Percentiles rank a stretch among this genome's conserved stretches.
Conservation (phyloP, 2,797 vertebrate genomes). For the Sardinella longiceps region DNA sequence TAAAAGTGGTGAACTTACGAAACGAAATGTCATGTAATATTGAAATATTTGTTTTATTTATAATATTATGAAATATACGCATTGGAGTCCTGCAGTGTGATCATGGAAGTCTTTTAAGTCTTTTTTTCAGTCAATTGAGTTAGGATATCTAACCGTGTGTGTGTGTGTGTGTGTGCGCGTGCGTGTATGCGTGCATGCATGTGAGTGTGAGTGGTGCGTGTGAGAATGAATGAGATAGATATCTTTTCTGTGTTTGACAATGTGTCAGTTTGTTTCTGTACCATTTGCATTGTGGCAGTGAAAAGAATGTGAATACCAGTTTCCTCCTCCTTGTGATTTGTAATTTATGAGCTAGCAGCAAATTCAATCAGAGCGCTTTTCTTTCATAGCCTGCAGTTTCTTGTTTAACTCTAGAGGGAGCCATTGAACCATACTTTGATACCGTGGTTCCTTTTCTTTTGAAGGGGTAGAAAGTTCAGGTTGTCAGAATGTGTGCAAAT, state of each 20-base stretch:
- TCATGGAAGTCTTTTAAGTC: too few species aligned
- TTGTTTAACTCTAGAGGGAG: neutral
- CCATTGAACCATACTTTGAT: neutral
- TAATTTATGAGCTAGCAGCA: neutral
- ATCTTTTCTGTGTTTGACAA: neutral
- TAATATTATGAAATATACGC: neutral
- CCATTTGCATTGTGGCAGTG: neutral
- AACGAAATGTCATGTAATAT: neutral
- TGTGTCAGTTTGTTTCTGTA: neutral
- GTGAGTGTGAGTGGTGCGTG: neutral
- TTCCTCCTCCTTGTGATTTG: neutral
- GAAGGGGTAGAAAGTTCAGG: too few species aligned
- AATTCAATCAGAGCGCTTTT: neutral
- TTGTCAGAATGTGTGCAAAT: too few species aligned
- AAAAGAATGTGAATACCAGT: neutral
- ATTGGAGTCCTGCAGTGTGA: too few species aligned
- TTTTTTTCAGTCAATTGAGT: too few species aligned
- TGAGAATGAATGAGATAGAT: neutral
- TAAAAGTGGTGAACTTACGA: neutral
- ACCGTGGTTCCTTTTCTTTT: too few species aligned
- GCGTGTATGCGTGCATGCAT: neutral
- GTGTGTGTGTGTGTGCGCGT: neutral
- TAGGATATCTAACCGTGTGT: neutral
- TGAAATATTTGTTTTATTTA: neutral
- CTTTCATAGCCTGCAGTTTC: neutral